Conservation (phyloP, 2,113 vertebrate species). For the Lepus europaeus region DNA sequence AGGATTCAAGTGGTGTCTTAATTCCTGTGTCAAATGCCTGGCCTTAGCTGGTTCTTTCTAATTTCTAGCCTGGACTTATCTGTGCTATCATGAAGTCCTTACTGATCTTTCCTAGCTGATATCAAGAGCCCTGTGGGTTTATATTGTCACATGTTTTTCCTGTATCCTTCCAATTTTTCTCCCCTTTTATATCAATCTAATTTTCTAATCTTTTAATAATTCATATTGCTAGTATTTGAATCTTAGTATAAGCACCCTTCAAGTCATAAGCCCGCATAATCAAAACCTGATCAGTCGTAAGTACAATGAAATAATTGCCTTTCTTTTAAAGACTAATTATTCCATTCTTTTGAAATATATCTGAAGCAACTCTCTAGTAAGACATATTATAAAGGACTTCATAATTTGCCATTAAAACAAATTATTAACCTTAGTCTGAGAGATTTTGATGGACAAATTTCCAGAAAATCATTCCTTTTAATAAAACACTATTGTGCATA, state of each 20-base stretch:
- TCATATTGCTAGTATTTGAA: slow-evolving; percentile 44
- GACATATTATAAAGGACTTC: background rate
- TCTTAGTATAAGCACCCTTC: background rate
- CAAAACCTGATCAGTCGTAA: background rate
- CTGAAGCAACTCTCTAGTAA: background rate
- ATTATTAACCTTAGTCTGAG: background rate
- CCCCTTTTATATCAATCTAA: background rate
- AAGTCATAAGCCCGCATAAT: background rate
- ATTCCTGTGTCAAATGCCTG: too few species aligned
- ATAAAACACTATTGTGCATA: background rate
- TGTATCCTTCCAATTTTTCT: background rate
- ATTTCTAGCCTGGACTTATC: background rate
- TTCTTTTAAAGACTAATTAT: background rate
- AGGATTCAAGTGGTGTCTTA: too few species aligned
- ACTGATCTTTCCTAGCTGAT: background rate
- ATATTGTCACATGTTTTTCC: background rate
- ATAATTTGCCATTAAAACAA: background rate
- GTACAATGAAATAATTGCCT: background rate
- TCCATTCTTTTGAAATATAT: background rate
- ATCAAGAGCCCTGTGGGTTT: background rate
- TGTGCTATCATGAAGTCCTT: background rate
- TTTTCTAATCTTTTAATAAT: slow-evolving; percentile 34
- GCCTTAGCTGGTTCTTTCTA: background rate
- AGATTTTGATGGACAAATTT: slow-evolving; percentile 38
- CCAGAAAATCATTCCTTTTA: slow-evolving; percentile 15